These are phyloP conservation scores for Calonectris borealis DNA, from an alignment of 2,113 vertebrate genomes.

Conservation along the genomic window DNA sequence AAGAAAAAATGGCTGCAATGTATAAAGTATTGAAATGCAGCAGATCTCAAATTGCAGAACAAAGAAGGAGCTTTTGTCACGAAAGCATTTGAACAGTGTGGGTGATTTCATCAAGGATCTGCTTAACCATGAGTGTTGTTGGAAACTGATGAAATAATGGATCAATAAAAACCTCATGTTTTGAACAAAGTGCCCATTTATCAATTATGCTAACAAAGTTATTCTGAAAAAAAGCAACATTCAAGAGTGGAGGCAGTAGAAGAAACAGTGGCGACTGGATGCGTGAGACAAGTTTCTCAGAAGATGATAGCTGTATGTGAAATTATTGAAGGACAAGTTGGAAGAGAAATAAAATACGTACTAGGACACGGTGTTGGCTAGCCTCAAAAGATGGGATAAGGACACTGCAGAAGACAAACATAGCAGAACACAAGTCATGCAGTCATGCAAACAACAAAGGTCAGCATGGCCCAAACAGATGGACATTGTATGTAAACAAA, in stretches of 20 bases:
- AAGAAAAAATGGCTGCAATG: neutral
- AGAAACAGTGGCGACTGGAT: neutral
- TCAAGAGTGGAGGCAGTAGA: neutral
- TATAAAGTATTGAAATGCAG: neutral
- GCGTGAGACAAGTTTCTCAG: neutral
- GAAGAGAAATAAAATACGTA: neutral
- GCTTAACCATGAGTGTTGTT: neutral
- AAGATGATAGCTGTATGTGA: neutral
- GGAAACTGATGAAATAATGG: neutral
- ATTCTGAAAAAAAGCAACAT: neutral
- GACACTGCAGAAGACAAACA: slow-evolving; percentile 10
- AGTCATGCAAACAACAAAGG: slow-evolving; percentile 40
- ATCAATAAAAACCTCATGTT: neutral
- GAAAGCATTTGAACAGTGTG: neutral
- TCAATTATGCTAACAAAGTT: neutral
- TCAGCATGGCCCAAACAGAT: neutral
- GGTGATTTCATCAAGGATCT: neutral
- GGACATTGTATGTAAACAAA: neutral
- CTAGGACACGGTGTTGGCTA: neutral
- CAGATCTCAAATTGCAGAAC: neutral
- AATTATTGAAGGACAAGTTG: neutral
- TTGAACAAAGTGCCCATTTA: neutral
- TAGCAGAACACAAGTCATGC: neutral
- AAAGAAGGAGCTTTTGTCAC: neutral
- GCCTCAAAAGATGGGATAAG: neutral